Percentiles rank a stretch among this genome's conserved stretches.
Conservation (phyloP, 2,113 vertebrate genomes). For the Oncorhynchus mykiss region DNA sequence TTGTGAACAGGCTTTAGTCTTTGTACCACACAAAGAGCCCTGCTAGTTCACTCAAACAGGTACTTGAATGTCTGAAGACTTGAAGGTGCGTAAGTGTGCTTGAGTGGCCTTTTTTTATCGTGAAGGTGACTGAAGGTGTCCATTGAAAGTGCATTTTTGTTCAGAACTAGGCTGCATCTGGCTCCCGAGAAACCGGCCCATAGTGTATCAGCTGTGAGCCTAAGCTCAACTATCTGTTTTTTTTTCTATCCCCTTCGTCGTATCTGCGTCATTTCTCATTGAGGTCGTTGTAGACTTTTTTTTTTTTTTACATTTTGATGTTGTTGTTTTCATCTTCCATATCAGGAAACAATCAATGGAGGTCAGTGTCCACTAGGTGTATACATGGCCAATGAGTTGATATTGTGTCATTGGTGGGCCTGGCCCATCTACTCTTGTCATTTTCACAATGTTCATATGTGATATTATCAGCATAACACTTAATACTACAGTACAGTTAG, state of each 20-base stretch:
- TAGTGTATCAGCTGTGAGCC: background rate
- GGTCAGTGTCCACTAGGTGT: background rate
- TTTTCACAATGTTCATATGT: background rate
- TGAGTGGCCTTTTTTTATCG: conserved; percentile 81
- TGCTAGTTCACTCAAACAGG: conserved; percentile 71
- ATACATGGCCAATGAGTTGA: conserved; percentile 16
- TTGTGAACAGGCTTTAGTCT: background rate
- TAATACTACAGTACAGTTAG: conserved; percentile 5
- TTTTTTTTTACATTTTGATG: too few relatives aligned
- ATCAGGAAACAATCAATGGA: background rate
- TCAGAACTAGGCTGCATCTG: background rate
- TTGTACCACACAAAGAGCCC: conserved; percentile 45
- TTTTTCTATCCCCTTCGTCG: too few relatives aligned
- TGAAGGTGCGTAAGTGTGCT: conserved; percentile 67
- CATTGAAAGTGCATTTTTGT: too few relatives aligned
- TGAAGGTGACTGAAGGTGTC: conserved; percentile 65
- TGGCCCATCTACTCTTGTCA: background rate
- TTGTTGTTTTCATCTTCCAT: too few relatives aligned
- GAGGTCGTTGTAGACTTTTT: background rate
- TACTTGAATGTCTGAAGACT: conserved; percentile 79
- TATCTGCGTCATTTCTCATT: too few relatives aligned
- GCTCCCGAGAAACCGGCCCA: background rate
- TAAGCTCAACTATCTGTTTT: background rate
- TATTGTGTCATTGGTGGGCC: background rate
- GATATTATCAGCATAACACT: background rate